Evolutionary conservation across 2,797 vertebrate genomes (phyloP), one percentile per base, ranked within the genome.

Genomic region (Etheostoma perlongum): DNA sequence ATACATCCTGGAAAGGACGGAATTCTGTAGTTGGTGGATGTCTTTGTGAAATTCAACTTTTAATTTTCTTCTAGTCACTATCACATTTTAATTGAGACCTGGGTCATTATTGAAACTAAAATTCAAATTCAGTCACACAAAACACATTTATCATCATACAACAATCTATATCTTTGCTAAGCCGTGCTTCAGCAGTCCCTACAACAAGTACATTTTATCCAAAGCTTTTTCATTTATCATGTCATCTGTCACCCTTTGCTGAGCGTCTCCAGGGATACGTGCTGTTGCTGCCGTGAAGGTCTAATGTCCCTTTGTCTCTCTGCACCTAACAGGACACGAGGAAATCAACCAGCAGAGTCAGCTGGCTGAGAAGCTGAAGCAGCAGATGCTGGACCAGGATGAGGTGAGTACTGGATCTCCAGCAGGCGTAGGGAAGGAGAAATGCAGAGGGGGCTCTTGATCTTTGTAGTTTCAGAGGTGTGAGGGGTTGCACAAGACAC

Each of bases 301-400:
- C 64, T 76, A 42, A 82, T 61, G 48, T 13, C 2, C 0, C 6
- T 49, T 25, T 36, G 30, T 73, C 3, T 63, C 9, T 77, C 30
- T 66, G 18, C 12, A 8, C 47, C 76, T 40, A 68, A 79, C 87
- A 99, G 97, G 97, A 99, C 89, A 99, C 89, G 97, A 99, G 94
- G 97, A 99, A 93, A 99, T 99, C 88, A 99, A 99, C 95, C 98
- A 99, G 79, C 98, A 99, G 91, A 98, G 97, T 83, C 98, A 99
- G 66, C 91, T 99, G 85, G 97, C 97, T 53, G 98, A 99, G 94
- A 98, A 99, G 89, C 93, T 99, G 66, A 99, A 99, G 87, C 97
- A 98, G 63, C 98, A 99, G 85, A 99, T 99, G 98, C 88, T 99
- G 90, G 98, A 99, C 90, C 98, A 99, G 92, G 98, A 99, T 84